Evolutionary conservation across 2,888 invertebrate species (phyloP).

Genomic region (Calliopum simillimum): DNA sequence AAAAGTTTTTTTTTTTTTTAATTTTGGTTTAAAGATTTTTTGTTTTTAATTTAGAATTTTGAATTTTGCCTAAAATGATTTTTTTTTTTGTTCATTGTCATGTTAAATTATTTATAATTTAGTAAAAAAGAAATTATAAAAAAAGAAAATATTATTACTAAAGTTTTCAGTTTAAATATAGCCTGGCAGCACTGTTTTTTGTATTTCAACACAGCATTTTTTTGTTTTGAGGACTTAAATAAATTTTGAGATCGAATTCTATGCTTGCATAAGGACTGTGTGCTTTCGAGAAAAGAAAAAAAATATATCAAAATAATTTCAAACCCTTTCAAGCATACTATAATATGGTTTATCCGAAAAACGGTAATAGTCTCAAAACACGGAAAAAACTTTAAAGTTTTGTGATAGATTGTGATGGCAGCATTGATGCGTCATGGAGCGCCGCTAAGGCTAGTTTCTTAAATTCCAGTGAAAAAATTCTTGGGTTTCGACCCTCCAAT

Average conservation of each 20-base stretch:
- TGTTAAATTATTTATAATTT: conserved; percentile 31
- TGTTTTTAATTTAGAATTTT: conserved; percentile 63
- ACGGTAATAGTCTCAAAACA: no score
- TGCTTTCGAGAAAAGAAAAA: not conserved
- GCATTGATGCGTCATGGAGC: no score
- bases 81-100: conserved; percentile 27
- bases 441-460: no score
- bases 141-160: conserved; percentile 14
- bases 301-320: not conserved
- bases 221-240: not conserved
- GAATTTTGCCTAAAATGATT: conserved; percentile 61
- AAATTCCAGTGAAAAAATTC: no score
- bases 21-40: conserved; percentile 45
- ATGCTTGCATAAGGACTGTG: conserved; percentile 40
- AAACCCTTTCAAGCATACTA: not conserved
- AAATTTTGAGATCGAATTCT: conserved; percentile 14
- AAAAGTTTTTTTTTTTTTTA: conserved; percentile 55
- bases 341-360: no score
- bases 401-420: no score
- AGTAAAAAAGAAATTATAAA: not conserved
- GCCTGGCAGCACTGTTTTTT: no score
- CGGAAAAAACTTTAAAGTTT: no score
- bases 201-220: not conserved
- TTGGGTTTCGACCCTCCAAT: no score
- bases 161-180: conserved; percentile 1